phyloP scores from a whole-genome alignment of 2,888 invertebrate genomes.

The Margaritifera margaritifera region DNA sequence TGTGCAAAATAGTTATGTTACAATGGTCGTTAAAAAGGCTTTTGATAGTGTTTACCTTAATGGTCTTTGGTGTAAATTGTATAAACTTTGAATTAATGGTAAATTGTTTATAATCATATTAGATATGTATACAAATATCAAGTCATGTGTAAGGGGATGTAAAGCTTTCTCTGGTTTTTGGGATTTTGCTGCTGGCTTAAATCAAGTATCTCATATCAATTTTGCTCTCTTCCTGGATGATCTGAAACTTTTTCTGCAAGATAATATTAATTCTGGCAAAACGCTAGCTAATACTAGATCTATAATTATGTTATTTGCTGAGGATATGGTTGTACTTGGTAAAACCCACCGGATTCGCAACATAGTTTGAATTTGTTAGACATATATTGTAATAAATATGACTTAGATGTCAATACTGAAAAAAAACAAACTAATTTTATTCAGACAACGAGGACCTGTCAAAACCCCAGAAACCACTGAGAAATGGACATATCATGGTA shows the following conservation, averaged over 20 bases:
- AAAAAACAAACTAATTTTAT: too few species aligned
- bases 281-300: neutral
- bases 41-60: slow-evolving; percentile 11
- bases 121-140: slow-evolving; percentile 5
- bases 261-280: slow-evolving; percentile 1
- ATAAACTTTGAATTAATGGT: slow-evolving; percentile 6
- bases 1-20: slow-evolving; percentile 4
- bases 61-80: slow-evolving; percentile 7
- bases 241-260: slow-evolving; percentile 7
- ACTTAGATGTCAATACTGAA: too few species aligned
- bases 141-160: neutral
- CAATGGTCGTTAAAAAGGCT: slow-evolving; percentile 11
- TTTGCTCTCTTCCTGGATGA: slow-evolving; percentile 8
- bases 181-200: slow-evolving; percentile 4
- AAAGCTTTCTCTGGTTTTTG: neutral
- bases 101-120: slow-evolving; percentile 1
- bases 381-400: too few species aligned
- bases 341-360: too few species aligned
- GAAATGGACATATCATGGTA: too few species aligned
- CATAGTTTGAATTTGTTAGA: too few species aligned
- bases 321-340: slow-evolving; percentile 10
- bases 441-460: too few species aligned
- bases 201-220: slow-evolving; percentile 8
- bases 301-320: slow-evolving; percentile 7
- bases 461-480: too few species aligned